These are phyloP conservation scores for Fissipunctia ypsillon DNA, from an alignment of 2,888 invertebrate species.

Conservation along the genomic window DNA sequence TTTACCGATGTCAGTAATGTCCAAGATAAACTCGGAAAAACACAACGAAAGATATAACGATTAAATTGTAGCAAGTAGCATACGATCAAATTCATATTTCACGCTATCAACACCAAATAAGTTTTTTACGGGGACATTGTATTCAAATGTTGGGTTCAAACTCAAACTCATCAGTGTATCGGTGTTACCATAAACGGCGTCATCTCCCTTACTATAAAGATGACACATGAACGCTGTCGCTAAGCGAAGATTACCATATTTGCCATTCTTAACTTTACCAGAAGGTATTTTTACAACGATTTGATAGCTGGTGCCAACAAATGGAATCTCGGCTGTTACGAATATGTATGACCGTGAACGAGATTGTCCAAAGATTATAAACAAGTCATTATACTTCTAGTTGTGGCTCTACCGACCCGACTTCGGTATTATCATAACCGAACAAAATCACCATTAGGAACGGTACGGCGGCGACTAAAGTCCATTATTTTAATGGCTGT, in stretches of 20 bases:
- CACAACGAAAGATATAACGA: not conserved
- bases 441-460: conserved; percentile 53
- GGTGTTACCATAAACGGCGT: conserved; percentile 26
- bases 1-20: not conserved
- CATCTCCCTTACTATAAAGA: conserved; percentile 38
- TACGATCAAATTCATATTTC: not conserved
- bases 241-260: conserved; percentile 29
- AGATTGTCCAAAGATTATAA: conserved; percentile 71
- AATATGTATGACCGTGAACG: conserved; percentile 69
- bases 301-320: conserved; percentile 74
- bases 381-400: conserved; percentile 75
- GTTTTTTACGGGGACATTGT: not conserved
- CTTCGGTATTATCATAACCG: conserved; percentile 73
- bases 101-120: not conserved
- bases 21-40: not conserved
- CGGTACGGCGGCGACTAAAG: conserved; percentile 30
- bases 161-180: not conserved
- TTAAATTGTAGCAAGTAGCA: not conserved
- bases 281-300: conserved; percentile 47
- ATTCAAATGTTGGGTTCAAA: conserved; percentile 5
- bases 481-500: conserved; percentile 50
- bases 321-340: conserved; percentile 65
- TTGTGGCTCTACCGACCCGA: conserved; percentile 54
- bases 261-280: conserved; percentile 20
- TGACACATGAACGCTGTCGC: conserved; percentile 41